phyloP scores from a whole-genome alignment of 2,888 invertebrate species.

The Cantharis flavilabris region DNA sequence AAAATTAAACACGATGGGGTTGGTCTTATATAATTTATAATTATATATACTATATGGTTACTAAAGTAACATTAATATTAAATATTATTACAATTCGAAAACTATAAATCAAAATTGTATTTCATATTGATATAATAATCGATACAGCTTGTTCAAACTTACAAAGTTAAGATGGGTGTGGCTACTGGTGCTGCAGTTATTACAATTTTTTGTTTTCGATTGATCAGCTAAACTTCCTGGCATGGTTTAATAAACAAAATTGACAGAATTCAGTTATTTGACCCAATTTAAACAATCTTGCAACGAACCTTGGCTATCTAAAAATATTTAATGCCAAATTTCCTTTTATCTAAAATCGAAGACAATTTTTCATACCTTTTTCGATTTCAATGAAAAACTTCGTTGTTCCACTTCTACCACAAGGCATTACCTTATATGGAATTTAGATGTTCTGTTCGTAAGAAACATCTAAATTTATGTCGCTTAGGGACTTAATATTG shows the following conservation, averaged over 20 bases:
- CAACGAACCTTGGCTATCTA: not conserved
- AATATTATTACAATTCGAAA: not conserved
- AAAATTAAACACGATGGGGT: not conserved
- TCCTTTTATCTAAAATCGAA: not conserved
- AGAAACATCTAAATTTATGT: not conserved
- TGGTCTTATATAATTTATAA: too few species aligned
- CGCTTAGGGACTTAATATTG: not conserved
- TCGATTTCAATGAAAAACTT: not conserved
- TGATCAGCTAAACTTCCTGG: not conserved
- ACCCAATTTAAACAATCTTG: not conserved
- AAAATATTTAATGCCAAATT: not conserved
- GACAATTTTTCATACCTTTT: not conserved
- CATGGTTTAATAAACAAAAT: not conserved
- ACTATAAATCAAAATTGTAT: not conserved
- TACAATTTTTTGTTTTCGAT: not conserved
- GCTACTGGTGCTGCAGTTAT: not conserved
- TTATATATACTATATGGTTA: too few species aligned
- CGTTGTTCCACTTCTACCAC: not conserved
- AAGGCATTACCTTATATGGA: not conserved
- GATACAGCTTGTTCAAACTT: not conserved
- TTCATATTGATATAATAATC: not conserved
- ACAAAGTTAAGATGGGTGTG: not conserved
- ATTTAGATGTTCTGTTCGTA: not conserved
- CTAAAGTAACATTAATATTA: too few species aligned
- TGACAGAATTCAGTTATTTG: not conserved